Base-by-base conservation (phyloP, 2,888 invertebrate species). In the Nowickia ferox region DNA sequence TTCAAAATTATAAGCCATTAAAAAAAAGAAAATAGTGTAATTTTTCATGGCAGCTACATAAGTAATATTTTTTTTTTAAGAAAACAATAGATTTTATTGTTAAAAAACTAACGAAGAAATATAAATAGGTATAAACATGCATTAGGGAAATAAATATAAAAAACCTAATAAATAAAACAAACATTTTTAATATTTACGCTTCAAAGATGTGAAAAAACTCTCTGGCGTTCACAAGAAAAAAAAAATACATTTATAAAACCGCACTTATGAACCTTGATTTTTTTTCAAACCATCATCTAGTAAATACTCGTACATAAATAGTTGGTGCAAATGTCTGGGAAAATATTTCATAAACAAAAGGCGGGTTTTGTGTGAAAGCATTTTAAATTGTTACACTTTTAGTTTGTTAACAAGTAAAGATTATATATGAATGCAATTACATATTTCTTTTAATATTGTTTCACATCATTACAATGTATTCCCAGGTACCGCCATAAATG, bases 261-360 rank as follows among this genome's bases (percentile, higher is more conserved):
- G 68, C 71, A 59, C 59, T 22, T 66, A 82, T 79, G 69, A 82
- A 85, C 82, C 75, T 85, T 85, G 82, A 82, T 82, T 75, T 75
- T 71, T 76, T 46, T 30, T 30, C 30, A 65, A 75, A 84, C 65
- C 44, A 66, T 53, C 46, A 69, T 71, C 55, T 65, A 38, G 46
- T 77, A 63, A 71, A 42, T 61, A 57, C n/a, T n/a, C n/a, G n/a
- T n/a, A 15, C 11, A 13, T 51, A 68, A 6, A 30, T 59, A 22
- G 17, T 40, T 75, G 77, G 55, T 30, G 55, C 63, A 65, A 46
- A 53, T 57, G 71, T 44, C 78, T 86, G 82, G 79, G 85, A 86
- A 83, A 85, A 85, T 82, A 75, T 79, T 71, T 71, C 44, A 75
- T 63, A 44, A 78, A 75, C 74, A 78, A 69, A 55, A 63, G 44